phyloP scores from a whole-genome alignment of 2,113 vertebrate species.

The Alethe castanea region DNA sequence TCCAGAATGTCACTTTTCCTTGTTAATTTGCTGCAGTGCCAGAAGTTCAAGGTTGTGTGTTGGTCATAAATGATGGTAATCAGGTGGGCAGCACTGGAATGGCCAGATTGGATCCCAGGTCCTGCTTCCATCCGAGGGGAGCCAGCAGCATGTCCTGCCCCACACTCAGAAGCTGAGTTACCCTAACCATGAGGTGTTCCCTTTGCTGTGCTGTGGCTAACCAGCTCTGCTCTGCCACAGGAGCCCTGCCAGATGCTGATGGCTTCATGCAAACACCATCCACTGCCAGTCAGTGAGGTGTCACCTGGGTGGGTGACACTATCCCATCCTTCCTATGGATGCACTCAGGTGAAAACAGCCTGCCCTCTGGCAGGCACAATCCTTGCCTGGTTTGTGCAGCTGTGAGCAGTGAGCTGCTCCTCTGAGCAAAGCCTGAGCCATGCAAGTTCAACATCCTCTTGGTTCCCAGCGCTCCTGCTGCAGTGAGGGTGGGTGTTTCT shows the following conservation, averaged over 20 bases:
- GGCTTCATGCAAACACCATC: rapidly evolving
- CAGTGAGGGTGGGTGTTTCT: background rate
- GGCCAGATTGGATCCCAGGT: background rate
- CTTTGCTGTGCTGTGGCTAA: background rate
- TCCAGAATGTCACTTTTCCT: background rate
- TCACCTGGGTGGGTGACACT: rapidly evolving
- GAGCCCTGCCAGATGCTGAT: background rate
- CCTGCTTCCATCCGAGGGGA: background rate
- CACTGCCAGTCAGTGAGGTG: background rate
- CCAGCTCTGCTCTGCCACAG: background rate
- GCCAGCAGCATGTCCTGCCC: background rate
- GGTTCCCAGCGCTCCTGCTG: background rate
- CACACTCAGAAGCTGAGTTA: background rate
- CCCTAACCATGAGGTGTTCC: background rate
- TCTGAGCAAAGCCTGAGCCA: background rate
- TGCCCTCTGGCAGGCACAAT: background rate
- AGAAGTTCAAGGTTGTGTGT: background rate
- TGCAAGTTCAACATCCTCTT: background rate
- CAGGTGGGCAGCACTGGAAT: background rate
- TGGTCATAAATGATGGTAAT: background rate
- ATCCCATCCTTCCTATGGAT: background rate
- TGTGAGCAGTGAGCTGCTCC: background rate
- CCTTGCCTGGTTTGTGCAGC: background rate
- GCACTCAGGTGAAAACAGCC: rapidly evolving
- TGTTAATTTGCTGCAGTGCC: constrained; percentile 4